Base-by-base conservation (phyloP, 2,888 invertebrate species). In the Netelia melanura region DNA sequence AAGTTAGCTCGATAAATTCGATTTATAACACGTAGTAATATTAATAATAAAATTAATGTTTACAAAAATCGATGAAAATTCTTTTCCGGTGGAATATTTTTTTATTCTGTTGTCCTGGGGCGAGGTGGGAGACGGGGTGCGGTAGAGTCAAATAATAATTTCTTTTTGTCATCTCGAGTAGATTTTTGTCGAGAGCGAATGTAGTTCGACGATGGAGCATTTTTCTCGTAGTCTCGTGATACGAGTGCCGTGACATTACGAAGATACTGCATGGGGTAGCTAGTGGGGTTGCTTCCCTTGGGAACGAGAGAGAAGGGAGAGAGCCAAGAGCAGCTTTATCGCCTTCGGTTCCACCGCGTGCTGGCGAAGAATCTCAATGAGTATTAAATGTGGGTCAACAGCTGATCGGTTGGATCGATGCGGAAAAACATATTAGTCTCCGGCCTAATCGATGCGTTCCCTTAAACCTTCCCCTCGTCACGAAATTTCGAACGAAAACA, bases 321-420 rank as follows among this genome's bases (percentile, higher is more conserved):
- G 84, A 82, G 30, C 5, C 30, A 77, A 77, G 84, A 44, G 78
- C 74, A 86, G 84, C 88, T 91, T 91, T 90, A 91, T 90, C 89
- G 91, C 81, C 83, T 85, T 74, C 61, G 86, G 71, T 84, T 84
- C 77, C 81, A 78, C 81, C 88, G 84, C 86, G 78, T 81, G 84
- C 81, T 83, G 68, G 74, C 70, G 89, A 89, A 83, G 87, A 88
- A 84, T 87, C 88, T 87, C 87, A 87, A 87, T 87, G 86, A 87
- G 88, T 85, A 89, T 90, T 90, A 90, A 90, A 91, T 90, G 89
- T 90, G 87, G 90, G 90, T 86, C 91, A 92, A 91, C 91, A 91
- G 92, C 92, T 91, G 91, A 92, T 92, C 90, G 83, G 82, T 64
- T 86, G 87, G 87, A 90, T 92, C 90, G 90, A 91, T 91, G 43